A percentile compares a stretch with the other conserved stretches of the same genome.
phyloP scores from a whole-genome alignment of 2,113 vertebrate species.

The Casuarius casuarius region DNA sequence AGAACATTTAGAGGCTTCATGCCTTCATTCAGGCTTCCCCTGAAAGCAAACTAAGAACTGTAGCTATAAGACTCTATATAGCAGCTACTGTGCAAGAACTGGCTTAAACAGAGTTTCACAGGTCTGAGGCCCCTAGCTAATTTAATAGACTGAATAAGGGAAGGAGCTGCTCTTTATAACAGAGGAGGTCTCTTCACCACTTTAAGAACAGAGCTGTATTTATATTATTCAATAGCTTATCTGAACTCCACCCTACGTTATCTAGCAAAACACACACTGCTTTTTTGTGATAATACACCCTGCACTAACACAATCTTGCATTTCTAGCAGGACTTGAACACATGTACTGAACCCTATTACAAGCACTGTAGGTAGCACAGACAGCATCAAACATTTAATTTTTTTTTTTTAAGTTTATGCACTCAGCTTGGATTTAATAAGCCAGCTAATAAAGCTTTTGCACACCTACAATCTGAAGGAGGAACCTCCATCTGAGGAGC shows the following conservation, averaged over 20 bases:
- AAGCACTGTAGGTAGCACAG: background rate
- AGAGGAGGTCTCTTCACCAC: background rate
- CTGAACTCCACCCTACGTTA: background rate
- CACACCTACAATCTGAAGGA: background rate
- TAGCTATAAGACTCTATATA: background rate
- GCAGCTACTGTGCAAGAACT: background rate
- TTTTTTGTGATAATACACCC: background rate
- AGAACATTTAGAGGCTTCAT: background rate
- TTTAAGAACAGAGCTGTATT: background rate
- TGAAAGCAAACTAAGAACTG: background rate
- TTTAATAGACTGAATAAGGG: background rate
- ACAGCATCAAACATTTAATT: background rate
- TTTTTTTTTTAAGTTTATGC: background rate
- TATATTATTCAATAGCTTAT: background rate
- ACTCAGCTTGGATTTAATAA: background rate
- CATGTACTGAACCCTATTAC: background rate
- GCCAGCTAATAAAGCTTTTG: background rate
- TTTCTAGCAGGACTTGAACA: background rate
- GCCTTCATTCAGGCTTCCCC: background rate
- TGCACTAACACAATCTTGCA: background rate
- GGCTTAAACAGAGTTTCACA: background rate
- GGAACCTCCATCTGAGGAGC: background rate
- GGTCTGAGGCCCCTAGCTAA: background rate
- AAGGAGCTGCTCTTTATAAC: background rate
- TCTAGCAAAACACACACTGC: background rate